phyloP scores from a whole-genome alignment of 92 coral and sea anemone species.

The Phenganax marumi region DNA sequence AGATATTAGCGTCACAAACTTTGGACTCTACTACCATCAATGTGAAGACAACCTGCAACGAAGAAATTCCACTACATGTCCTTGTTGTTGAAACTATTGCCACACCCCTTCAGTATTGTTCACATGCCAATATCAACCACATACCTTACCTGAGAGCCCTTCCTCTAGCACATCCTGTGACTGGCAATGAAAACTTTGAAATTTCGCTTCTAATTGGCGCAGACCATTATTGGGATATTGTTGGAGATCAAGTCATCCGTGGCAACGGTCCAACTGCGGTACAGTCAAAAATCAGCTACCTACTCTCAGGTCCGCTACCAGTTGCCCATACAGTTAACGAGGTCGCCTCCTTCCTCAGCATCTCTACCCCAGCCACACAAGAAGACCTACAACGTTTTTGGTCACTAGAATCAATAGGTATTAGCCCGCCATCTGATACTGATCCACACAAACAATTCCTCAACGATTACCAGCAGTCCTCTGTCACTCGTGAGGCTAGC shows the following conservation, averaged over 20 bases:
- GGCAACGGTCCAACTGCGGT: slow-evolving; percentile 58
- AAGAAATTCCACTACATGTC: slow-evolving; percentile 52
- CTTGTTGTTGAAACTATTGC: slow-evolving; percentile 52
- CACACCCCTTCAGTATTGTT: slow-evolving; percentile 47
- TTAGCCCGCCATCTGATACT: slow-evolving; percentile 35
- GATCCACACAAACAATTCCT: slow-evolving; percentile 35
- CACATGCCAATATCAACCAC: slow-evolving; percentile 30
- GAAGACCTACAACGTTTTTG: slow-evolving; percentile 53
- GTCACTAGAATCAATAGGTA: slow-evolving; percentile 54
- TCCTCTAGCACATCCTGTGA: slow-evolving; percentile 56
- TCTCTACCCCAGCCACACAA: slow-evolving; percentile 17
- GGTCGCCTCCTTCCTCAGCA: slow-evolving; percentile 13
- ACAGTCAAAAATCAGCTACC: slow-evolving; percentile 56
- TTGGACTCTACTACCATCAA: slow-evolving; percentile 4
- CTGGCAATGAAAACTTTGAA: slow-evolving; percentile 51
- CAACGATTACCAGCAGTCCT: slow-evolving; percentile 38
- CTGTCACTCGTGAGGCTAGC: slow-evolving; percentile 42
- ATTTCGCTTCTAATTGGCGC: slow-evolving; percentile 59
- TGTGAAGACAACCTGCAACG: slow-evolving; percentile 43
- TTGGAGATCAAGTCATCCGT: slow-evolving; percentile 49
- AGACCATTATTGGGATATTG: slow-evolving; percentile 60
- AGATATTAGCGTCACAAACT: not conserved
- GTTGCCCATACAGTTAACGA: not conserved
- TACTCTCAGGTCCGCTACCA: slow-evolving; percentile 56
- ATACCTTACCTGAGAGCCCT: slow-evolving; percentile 54